A percentile compares a stretch with the other conserved stretches of the same genome.
These are phyloP conservation scores for Styela plicata DNA, from an alignment of 23 tunicate species.

Conservation along the genomic window DNA sequence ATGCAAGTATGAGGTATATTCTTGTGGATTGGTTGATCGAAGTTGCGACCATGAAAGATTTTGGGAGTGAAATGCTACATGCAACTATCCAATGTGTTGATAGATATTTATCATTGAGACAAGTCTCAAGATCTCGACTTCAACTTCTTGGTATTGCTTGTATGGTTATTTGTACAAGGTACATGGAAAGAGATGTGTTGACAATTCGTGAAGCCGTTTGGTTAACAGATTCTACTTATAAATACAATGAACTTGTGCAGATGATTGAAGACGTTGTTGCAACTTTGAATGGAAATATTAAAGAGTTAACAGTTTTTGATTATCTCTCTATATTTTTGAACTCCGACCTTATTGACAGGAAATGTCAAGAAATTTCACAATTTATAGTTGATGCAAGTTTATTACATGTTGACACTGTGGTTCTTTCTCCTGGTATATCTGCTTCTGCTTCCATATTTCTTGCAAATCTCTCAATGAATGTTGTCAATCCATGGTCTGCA, in stretches of 20 bases:
- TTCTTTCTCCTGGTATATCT: neutral
- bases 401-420: slow-evolving; percentile 10
- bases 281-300: slow-evolving; percentile 9
- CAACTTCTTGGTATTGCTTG: slow-evolving; percentile 30
- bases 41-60: slow-evolving; percentile 26
- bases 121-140: neutral
- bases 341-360: neutral
- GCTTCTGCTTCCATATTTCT: slow-evolving; percentile 8
- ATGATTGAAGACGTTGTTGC: slow-evolving; percentile 22
- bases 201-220: slow-evolving; percentile 23
- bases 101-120: neutral
- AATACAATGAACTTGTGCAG: slow-evolving; percentile 13
- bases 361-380: neutral
- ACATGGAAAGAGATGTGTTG: slow-evolving; percentile 27
- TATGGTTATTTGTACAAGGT: slow-evolving; percentile 29
- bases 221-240: slow-evolving; percentile 1
- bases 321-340: neutral
- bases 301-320: neutral
- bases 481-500: neutral
- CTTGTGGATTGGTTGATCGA: slow-evolving; percentile 26
- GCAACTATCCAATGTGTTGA: slow-evolving; percentile 12
- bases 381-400: slow-evolving; percentile 15
- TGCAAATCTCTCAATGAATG: neutral
- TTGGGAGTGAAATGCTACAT: slow-evolving; percentile 3
- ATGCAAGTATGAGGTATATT: neutral